A percentile compares a stretch with the other conserved stretches of the same genome.
Conservation (phyloP, 2,888 invertebrate species). For the Chorisops tibialis region DNA sequence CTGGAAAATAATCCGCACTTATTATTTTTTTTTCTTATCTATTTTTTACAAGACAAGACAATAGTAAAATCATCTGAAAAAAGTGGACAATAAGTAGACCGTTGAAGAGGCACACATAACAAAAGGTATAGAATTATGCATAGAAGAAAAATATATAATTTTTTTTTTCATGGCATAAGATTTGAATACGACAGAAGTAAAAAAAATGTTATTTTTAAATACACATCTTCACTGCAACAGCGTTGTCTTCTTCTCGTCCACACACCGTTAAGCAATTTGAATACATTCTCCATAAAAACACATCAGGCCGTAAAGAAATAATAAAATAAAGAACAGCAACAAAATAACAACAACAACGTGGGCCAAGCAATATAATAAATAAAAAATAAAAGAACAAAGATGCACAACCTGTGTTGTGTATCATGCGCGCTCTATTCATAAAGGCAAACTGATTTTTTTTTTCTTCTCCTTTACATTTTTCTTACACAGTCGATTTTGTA, state of each 20-base stretch:
- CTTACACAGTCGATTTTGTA: constrained; percentile 9
- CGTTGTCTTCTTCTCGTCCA: neutral
- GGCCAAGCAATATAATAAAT: no score
- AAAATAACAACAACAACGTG: neutral
- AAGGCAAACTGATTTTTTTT: constrained; percentile 9
- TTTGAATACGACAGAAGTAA: no score
- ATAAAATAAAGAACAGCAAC: no score
- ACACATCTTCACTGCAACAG: neutral
- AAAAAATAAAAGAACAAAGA: no score
- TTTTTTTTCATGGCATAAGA: neutral
- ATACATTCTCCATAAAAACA: constrained; percentile 29
- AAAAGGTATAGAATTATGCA: no score
- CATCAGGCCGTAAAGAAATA: constrained; percentile 4
- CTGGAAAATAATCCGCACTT: no score
- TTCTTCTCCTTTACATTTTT: constrained; percentile 5
- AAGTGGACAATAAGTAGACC: constrained; percentile 19
- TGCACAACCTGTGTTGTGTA: neutral
- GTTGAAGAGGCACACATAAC: constrained; percentile 15
- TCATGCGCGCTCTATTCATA: no score
- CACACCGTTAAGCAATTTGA: constrained; percentile 31
- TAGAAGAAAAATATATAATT: no score
- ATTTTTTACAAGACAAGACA: no score
- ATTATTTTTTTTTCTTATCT: no score
- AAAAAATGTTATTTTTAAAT: no score
- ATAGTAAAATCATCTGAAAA: no score